Evolutionary conservation across 2,797 vertebrate genomes (phyloP), one percentile per base, ranked within the genome.

Genomic region (Cygnus olor): DNA sequence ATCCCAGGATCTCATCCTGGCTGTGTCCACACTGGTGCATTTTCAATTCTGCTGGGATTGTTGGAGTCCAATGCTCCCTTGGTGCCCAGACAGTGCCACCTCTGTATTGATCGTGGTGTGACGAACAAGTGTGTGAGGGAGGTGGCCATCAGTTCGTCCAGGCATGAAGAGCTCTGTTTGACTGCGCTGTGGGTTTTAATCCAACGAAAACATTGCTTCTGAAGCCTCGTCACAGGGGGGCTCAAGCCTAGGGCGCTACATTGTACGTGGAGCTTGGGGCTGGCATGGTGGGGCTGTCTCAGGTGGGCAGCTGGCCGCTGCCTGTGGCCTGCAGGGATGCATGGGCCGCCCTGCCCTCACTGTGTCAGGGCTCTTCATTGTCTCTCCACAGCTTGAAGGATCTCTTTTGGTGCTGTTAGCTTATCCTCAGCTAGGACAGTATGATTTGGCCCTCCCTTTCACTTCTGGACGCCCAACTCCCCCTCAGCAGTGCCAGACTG

Each of bases 161-260:
- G 40, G 17, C 60, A 57, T 61, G 77, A 38, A 88, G 19, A 60
- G 61, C 57, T 51, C 49, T 40, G 11, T 20, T 85, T 78, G 80
- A 53, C 76, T 64, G 64, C 0, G 5, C 58, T 34, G 63, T 58
- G 42, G 25, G 36, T 47, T 73, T 61, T 58, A 77, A 88, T 64
- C 60, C 56, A 32, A 6, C 0, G 2, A 30, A 76, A 74, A 21
- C 36, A 57, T 88, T 2, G 3, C 61, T 91, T 88, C 58, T 36
- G 25, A 18, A 0, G 8, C 56, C 30, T 30, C 3, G 2, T 71
- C n/a, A 21, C 0, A 49, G 0, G 2, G 42, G 65, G 25, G 56
- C 49, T 90, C 58, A 19, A 85, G 49, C 64, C 64, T n/a, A 30
- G 30, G 30, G 30, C 3, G 14, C 25, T 6, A 25, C 25, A 27